Conservation (phyloP, 2,113 vertebrate genomes). For the Leptodactylus fuscus region DNA sequence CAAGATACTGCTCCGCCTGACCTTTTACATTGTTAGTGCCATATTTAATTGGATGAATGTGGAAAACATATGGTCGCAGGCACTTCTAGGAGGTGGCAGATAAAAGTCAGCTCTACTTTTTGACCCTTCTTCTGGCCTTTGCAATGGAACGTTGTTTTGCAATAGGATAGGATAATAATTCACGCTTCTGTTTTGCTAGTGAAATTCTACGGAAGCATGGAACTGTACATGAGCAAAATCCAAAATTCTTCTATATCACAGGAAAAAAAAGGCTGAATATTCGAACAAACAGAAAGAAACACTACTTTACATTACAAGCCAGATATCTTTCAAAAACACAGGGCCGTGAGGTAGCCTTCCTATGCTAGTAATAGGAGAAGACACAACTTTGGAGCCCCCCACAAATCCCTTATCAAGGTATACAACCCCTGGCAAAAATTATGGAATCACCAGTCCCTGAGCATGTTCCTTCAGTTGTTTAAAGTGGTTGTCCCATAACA, state of each 20-base stretch:
- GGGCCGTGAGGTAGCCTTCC: too few species aligned
- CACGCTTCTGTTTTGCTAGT: background rate
- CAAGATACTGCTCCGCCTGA: background rate
- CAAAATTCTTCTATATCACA: background rate
- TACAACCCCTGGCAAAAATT: too few species aligned
- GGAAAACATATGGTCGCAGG: constrained; percentile 3
- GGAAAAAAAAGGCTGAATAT: background rate
- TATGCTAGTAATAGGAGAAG: too few species aligned
- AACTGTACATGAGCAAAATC: background rate
- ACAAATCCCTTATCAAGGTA: too few species aligned
- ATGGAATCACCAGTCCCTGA: too few species aligned
- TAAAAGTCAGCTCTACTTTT: constrained; percentile 16
- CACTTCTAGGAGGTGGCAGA: background rate
- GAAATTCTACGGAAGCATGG: too few species aligned
- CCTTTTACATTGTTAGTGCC: constrained; percentile 46
- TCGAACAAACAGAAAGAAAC: too few species aligned
- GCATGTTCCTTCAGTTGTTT: too few species aligned
- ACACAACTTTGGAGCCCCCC: too few species aligned
- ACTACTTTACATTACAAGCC: too few species aligned
- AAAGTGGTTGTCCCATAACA: too few species aligned
- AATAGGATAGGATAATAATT: constrained; percentile 1
- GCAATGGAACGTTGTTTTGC: background rate
- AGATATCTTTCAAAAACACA: too few species aligned
- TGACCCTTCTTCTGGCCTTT: constrained; percentile 6
- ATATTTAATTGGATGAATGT: constrained; percentile 37